Conservation (phyloP, 2,888 invertebrate genomes). For the Xanthia togata region DNA sequence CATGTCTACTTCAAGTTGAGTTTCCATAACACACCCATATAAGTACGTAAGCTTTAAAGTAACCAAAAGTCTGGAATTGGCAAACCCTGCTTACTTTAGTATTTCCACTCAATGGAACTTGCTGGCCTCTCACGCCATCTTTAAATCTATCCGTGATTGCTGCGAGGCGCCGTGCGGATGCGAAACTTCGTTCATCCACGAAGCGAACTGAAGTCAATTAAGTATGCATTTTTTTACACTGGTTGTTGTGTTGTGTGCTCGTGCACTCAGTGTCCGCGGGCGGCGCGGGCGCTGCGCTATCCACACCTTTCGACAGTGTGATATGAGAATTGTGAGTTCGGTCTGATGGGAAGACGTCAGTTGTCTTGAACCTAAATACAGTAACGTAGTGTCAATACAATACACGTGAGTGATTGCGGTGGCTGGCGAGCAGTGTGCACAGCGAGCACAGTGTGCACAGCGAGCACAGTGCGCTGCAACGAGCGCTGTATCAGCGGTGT, state of each 20-base stretch:
- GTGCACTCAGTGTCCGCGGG: background rate
- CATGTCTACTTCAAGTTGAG: background rate
- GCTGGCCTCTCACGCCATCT: background rate
- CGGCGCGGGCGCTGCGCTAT: background rate
- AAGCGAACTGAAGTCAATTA: background rate
- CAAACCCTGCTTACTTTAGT: background rate
- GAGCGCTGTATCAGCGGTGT: conserved; percentile 34
- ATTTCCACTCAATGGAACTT: background rate
- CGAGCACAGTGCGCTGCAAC: conserved; percentile 13
- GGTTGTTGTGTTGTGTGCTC: background rate
- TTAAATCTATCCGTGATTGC: too few relatives aligned
- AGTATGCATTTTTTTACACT: background rate
- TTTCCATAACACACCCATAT: conserved; percentile 10
- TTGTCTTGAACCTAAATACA: background rate
- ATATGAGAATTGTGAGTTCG: background rate
- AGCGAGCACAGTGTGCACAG: background rate
- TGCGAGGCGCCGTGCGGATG: background rate
- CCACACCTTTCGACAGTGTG: background rate
- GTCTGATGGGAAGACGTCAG: background rate
- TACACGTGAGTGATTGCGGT: background rate
- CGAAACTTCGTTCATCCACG: background rate
- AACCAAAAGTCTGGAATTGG: background rate
- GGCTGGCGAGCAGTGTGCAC: background rate
- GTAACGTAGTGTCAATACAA: background rate
- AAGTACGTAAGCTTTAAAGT: background rate